Evolutionary conservation across 2,888 invertebrate species (phyloP), one percentile per base, ranked within the genome.

Genomic region (Octonoba sinensis): DNA sequence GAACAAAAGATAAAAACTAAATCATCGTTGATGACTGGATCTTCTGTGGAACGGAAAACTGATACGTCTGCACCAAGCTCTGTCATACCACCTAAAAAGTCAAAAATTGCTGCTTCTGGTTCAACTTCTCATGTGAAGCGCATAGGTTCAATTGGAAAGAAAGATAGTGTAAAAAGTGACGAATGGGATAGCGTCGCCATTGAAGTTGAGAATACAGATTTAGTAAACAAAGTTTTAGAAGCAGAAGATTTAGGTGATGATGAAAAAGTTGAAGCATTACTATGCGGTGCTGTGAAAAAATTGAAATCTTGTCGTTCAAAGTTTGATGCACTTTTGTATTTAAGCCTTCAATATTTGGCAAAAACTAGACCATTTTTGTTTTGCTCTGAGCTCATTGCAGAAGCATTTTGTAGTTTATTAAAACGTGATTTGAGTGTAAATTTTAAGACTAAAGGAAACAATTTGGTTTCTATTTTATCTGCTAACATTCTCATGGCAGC

Each of bases 251-350:
- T 92, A 75, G 93, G 93, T 83, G 95, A 96, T 87, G 93, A 92
- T 72, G 95, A 89, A 64, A 87, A 86, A 76, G 94, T 87, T 92
- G 94, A 90, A 91, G 94, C 88, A 92, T 91, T 95, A 11, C 90
- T 97, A n/a, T 94, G 96, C 85, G 96, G 96, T 0, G 93, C 95
- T n/a, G 93, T 97, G 46, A 94, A 94, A 86, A 91, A 93, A 0
- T 90, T 97, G 1, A 93, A 93, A 72, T 91, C 91, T 11, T 93
- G 94, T 85, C 91, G 95, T 65, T 92, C 93, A 72, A 96, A 96
- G 87, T 95, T 96, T 3, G 95, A 96, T 86, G 92, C 93, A 36
- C 90, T 94, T 49, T 89, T 94, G 0, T 94, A 93, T 87, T 91
- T 95, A 87, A 92, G 93, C 54, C 89, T 98, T 71, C 90, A 96